A percentile compares a stretch with the other conserved stretches of the same genome.
phyloP scores from a whole-genome alignment of 2,797 vertebrate genomes.

The Graptemys geographica region DNA sequence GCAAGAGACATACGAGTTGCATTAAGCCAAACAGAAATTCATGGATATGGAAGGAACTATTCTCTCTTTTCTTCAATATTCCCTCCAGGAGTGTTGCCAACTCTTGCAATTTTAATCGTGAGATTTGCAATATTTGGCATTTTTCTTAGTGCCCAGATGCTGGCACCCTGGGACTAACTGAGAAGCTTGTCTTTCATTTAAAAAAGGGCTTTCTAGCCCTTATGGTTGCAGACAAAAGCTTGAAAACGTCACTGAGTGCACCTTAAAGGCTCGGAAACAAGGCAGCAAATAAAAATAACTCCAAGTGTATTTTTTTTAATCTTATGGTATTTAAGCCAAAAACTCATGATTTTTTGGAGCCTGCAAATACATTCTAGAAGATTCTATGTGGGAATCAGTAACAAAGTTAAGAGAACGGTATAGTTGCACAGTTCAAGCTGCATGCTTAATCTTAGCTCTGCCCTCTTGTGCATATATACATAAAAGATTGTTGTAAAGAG shows the following conservation, averaged over 20 bases:
- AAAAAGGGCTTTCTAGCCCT: not conserved
- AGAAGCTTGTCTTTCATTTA: not conserved
- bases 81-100: not conserved
- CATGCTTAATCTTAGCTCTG: not conserved
- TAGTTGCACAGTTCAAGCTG: not conserved
- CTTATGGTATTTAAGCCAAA: not conserved
- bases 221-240: not conserved
- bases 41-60: not conserved
- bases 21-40: not conserved
- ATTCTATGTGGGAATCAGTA: not conserved
- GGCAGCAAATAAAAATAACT: not conserved
- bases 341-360: not conserved
- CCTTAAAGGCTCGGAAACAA: not conserved
- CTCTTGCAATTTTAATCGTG: not conserved
- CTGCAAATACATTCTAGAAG: not conserved
- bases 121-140: rapidly evolving
- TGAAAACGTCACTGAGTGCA: not conserved
- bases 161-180: not conserved
- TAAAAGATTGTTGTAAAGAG: not conserved
- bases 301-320: not conserved
- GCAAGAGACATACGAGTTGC: not conserved
- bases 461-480: not conserved
- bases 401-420: not conserved
- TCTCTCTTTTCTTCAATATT: rapidly evolving
- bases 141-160: not conserved